A percentile compares a stretch with the other conserved stretches of the same genome.
Evolutionary conservation across 2,113 vertebrate species (phyloP).

Genomic region (Sterrhoptilus dennistouni): DNA sequence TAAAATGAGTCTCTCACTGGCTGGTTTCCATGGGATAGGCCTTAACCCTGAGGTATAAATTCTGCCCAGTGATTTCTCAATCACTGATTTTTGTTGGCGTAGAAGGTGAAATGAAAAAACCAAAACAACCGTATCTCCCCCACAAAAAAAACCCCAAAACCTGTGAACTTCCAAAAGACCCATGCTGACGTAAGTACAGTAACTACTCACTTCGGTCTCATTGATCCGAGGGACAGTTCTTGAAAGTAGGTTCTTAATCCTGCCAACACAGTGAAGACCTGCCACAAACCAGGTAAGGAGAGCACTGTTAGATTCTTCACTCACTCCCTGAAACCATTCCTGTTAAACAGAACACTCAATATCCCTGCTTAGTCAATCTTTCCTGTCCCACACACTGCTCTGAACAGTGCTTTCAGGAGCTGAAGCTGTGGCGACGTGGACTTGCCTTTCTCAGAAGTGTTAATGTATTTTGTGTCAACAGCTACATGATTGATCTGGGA

Average conservation of each 20-base stretch:
- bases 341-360: background rate
- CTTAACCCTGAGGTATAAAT: background rate
- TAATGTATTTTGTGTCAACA: background rate
- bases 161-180: background rate
- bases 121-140: background rate
- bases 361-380: background rate
- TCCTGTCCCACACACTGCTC: fast-evolving
- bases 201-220: background rate
- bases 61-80: background rate
- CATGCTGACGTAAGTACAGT: background rate
- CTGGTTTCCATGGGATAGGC: background rate
- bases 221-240: background rate
- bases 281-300: background rate
- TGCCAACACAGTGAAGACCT: background rate
- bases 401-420: fast-evolving
- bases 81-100: background rate
- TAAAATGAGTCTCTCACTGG: background rate
- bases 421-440: background rate
- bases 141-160: background rate
- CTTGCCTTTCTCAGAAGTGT: background rate
- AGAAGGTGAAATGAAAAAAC: background rate
- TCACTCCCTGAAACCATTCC: background rate
- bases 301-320: fast-evolving
- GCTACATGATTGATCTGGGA: fast-evolving
- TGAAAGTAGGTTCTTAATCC: background rate